phyloP scores from a whole-genome alignment of 1,140 invertebrate species.

The Vanessa tameamea region DNA sequence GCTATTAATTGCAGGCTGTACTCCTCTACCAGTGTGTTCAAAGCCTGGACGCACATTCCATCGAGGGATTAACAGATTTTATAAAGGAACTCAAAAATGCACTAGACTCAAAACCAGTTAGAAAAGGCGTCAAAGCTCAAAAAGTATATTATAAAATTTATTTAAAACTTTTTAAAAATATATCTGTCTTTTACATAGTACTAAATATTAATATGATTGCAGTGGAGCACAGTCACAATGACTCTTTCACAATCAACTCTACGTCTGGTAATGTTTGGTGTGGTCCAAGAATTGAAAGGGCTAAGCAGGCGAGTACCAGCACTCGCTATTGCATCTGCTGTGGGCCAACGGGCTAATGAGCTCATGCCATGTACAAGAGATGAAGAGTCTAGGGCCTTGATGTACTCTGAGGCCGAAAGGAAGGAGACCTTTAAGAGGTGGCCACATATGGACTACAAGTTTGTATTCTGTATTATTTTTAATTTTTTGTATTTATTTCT shows the following conservation, averaged over 20 bases:
- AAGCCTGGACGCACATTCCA: slow-evolving; percentile 85
- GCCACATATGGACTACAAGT: slow-evolving; percentile 99
- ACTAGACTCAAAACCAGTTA: slow-evolving; percentile 87
- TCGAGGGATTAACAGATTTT: slow-evolving; percentile 89
- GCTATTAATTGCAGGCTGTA: slow-evolving; percentile 82
- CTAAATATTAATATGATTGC: slow-evolving; percentile 60
- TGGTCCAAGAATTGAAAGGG: slow-evolving; percentile 90
- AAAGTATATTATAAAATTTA: slow-evolving; percentile 81
- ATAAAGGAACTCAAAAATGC: slow-evolving; percentile 88
- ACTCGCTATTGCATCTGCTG: slow-evolving; percentile 92
- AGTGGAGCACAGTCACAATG: slow-evolving; percentile 96
- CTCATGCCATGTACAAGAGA: slow-evolving; percentile 82
- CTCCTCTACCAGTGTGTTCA: slow-evolving; percentile 90
- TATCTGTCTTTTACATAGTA: not conserved
- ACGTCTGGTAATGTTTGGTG: slow-evolving; percentile 87
- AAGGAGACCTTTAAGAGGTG: slow-evolving; percentile 94
- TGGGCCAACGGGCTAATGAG: slow-evolving; percentile 91
- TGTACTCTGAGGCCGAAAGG: slow-evolving; percentile 95
- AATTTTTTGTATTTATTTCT: not conserved
- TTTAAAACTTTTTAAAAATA: not conserved
- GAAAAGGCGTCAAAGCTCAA: slow-evolving; percentile 92
- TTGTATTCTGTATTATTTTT: slow-evolving; percentile 57
- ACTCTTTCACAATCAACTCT: slow-evolving; percentile 88
- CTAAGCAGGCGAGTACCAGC: slow-evolving; percentile 91
- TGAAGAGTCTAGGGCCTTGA: slow-evolving; percentile 85